Evolutionary conservation across 1,140 invertebrate species (phyloP).

Genomic region (Listronotus oregonensis): DNA sequence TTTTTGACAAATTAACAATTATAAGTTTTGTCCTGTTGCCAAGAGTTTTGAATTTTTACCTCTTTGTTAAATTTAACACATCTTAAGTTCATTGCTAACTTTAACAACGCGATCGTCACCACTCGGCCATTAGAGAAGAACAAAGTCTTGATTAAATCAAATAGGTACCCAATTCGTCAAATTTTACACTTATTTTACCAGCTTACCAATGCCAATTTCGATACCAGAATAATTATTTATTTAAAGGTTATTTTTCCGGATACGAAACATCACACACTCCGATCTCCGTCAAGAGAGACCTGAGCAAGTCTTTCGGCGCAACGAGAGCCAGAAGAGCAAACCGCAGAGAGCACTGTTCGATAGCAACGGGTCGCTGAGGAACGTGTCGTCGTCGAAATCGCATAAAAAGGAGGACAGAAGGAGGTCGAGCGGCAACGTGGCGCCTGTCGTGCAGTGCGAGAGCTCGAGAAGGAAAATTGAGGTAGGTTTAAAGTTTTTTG

Average conservation of each 20-base stretch:
- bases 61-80: too few species aligned
- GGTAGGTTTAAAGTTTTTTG: background rate
- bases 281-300: conserved; percentile 38
- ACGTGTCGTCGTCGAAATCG: background rate
- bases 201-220: too few species aligned
- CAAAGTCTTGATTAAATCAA: too few species aligned
- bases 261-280: conserved; percentile 28
- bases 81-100: too few species aligned
- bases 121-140: too few species aligned
- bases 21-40: too few species aligned
- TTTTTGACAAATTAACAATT: too few species aligned
- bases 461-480: conserved; percentile 18
- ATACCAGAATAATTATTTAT: too few species aligned
- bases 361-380: conserved; percentile 13
- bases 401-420: conserved; percentile 13
- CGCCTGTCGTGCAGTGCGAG: conserved; percentile 3
- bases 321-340: conserved; percentile 1
- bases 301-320: conserved; percentile 32
- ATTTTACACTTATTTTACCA: too few species aligned
- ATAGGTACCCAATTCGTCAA: too few species aligned
- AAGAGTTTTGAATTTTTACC: too few species aligned
- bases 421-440: conserved; percentile 2
- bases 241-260: conserved; percentile 32
- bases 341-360: conserved; percentile 16
- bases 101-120: too few species aligned